Conservation (phyloP, 2,113 vertebrate species). For the Pachyramphus minor region DNA sequence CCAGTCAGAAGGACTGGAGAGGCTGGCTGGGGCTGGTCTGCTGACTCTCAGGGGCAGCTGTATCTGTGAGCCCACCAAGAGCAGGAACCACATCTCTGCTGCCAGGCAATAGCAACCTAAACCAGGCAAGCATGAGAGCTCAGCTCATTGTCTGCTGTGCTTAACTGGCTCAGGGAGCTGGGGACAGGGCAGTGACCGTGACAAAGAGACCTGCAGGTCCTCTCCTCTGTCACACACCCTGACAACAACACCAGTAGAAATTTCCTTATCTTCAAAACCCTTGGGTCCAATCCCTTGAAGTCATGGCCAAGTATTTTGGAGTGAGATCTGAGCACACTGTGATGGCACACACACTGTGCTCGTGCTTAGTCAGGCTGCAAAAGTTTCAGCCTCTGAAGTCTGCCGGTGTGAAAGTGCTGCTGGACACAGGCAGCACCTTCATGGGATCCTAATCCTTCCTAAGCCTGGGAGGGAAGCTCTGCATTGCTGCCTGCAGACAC, state of each 20-base stretch:
- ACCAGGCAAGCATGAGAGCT: background rate
- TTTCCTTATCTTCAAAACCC: background rate
- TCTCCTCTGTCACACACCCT: background rate
- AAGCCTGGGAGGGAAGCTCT: background rate
- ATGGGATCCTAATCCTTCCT: background rate
- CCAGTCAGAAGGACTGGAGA: background rate
- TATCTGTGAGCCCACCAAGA: background rate
- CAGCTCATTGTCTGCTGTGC: background rate
- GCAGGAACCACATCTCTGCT: background rate
- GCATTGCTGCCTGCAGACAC: background rate
- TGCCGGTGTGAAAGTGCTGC: background rate
- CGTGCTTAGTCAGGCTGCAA: background rate
- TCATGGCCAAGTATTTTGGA: background rate
- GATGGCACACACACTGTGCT: background rate
- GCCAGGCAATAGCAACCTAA: background rate
- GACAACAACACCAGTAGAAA: background rate
- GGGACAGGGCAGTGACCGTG: background rate
- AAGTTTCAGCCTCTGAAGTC: background rate
- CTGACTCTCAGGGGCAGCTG: background rate
- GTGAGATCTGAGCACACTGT: background rate
- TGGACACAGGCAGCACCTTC: background rate
- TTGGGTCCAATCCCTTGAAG: constrained; percentile 15
- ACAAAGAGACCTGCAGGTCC: background rate
- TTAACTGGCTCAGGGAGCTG: background rate
- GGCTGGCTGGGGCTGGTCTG: background rate